Percentiles rank a stretch among this genome's conserved stretches.
phyloP scores from a whole-genome alignment of 2,797 vertebrate species.

The Sebastolobus alascanus region DNA sequence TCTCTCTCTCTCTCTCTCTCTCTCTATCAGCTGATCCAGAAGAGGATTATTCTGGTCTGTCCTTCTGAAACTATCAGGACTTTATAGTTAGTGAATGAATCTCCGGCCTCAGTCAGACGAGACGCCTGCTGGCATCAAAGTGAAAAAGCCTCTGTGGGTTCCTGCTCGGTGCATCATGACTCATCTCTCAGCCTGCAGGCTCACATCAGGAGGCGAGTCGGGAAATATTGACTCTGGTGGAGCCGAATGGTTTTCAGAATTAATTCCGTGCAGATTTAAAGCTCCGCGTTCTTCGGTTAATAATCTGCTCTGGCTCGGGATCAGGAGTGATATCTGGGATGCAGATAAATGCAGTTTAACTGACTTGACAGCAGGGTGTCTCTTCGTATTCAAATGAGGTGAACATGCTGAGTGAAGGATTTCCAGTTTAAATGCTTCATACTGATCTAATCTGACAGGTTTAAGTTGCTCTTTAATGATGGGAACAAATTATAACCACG shows the following conservation, averaged over 20 bases:
- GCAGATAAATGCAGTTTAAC: background rate
- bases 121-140: background rate
- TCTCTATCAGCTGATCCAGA: background rate
- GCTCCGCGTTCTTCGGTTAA: background rate
- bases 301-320: background rate
- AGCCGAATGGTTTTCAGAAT: background rate
- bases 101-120: background rate
- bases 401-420: background rate
- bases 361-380: background rate
- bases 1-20: background rate
- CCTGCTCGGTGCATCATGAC: background rate
- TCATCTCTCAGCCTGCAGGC: background rate
- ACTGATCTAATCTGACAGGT: background rate
- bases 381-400: background rate
- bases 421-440: no score
- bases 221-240: background rate
- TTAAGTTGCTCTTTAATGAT: background rate
- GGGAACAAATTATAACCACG: no score
- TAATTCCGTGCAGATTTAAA: background rate
- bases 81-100: slow-evolving; percentile 9
- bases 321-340: background rate
- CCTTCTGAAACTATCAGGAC: background rate
- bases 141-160: background rate
- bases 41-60: background rate
- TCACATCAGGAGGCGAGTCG: background rate